Percentiles rank a stretch among this genome's conserved stretches.
phyloP scores from a whole-genome alignment of 1,140 invertebrate species.

The Leucophenga varia region DNA sequence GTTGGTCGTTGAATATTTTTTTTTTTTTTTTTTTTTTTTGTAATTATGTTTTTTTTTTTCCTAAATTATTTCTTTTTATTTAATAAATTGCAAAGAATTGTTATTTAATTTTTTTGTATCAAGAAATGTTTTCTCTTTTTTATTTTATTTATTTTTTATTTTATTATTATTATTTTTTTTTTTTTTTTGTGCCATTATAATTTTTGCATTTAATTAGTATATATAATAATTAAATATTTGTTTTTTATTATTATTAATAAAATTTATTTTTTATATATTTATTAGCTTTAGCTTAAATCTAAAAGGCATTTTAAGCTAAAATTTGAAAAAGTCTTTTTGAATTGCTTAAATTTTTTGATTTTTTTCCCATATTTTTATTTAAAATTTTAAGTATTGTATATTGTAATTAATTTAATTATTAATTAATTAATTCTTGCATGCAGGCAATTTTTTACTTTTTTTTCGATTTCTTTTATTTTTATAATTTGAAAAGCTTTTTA shows the following conservation, averaged over 20 bases:
- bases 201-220: constrained; percentile 15
- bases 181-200: neutral
- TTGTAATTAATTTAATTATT: no score
- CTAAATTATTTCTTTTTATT: neutral
- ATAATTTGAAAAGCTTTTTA: constrained; percentile 49
- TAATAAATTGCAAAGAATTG: no score
- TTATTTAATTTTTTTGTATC: no score
- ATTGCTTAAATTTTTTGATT: constrained; percentile 16
- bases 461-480: constrained; percentile 11
- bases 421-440: no score
- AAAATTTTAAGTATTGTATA: no score
- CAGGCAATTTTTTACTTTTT: constrained; percentile 15
- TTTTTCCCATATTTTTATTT: constrained; percentile 2
- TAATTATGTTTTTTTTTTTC: constrained; percentile 1
- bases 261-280: constrained; percentile 10
- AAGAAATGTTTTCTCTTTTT: no score
- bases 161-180: no score
- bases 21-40: neutral
- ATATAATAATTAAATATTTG: constrained; percentile 13
- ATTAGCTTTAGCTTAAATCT: constrained; percentile 21
- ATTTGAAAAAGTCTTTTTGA: constrained; percentile 42
- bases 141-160: no score
- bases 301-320: constrained; percentile 48
- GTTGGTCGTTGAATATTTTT: constrained; percentile 44
- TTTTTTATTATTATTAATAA: constrained; percentile 13